Conservation (phyloP, 2,113 vertebrate species). For the Psettodes erumei region DNA sequence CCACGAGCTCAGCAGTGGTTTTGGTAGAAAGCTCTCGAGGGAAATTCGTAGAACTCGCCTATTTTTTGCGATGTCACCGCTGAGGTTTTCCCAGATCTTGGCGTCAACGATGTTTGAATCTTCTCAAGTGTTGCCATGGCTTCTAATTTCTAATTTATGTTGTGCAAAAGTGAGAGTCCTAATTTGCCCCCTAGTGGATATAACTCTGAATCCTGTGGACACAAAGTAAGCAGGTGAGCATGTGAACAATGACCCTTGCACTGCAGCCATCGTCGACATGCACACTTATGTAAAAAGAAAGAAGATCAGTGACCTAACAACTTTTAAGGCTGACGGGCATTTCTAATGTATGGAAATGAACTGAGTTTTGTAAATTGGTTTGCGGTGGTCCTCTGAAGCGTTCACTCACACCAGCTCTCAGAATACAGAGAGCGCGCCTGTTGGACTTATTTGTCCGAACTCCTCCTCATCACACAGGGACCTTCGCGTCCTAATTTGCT, state of each 20-base stretch:
- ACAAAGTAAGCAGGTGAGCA: neutral
- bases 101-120: neutral
- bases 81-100: neutral
- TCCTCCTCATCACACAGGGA: constrained; percentile 17
- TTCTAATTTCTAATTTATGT: neutral
- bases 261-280: neutral
- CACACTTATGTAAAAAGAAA: neutral
- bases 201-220: neutral
- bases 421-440: too few relatives aligned
- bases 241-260: neutral
- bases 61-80: neutral
- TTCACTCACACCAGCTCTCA: neutral
- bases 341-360: neutral
- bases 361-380: neutral
- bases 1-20: neutral
- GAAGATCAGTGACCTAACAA: neutral
- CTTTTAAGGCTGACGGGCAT: neutral
- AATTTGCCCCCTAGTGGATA: neutral
- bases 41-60: neutral
- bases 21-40: too few relatives aligned
- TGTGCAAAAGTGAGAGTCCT: neutral
- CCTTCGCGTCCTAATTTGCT: constrained; percentile 25
- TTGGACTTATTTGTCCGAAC: constrained; percentile 21
- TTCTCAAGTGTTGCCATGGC: neutral
- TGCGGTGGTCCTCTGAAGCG: neutral